Percentiles rank a stretch among this genome's conserved stretches.
These are phyloP conservation scores for Dolichotis patagonum DNA, from an alignment of 2,113 vertebrate genomes.

Conservation along the genomic window DNA sequence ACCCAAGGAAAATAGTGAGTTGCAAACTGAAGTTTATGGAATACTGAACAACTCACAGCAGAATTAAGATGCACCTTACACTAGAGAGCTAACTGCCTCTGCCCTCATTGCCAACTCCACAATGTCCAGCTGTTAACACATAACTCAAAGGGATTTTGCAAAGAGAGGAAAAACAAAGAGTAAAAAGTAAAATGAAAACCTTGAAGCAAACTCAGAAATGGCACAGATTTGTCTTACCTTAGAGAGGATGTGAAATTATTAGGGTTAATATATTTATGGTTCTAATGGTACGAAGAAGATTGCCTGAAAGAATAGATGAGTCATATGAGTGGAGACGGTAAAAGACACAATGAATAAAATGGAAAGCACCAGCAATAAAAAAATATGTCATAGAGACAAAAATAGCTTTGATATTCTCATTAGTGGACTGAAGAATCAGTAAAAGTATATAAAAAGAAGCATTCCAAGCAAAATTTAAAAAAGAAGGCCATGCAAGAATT, in stretches of 20 bases:
- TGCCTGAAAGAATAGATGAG: not conserved
- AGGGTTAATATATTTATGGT: not conserved
- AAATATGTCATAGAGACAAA: not conserved
- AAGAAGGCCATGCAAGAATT: not conserved
- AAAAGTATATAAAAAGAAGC: not conserved
- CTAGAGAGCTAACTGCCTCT: not conserved
- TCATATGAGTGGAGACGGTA: not conserved
- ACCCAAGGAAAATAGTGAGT: not conserved
- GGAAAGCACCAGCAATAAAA: not conserved
- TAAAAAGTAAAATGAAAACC: not conserved
- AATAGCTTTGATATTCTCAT: not conserved
- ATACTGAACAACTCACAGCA: not conserved
- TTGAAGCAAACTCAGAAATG: not conserved
- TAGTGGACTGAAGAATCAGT: not conserved
- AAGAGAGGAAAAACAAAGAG: not conserved
- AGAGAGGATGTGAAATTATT: not conserved
- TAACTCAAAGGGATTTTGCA: not conserved
- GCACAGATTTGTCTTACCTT: not conserved
- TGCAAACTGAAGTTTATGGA: no score
- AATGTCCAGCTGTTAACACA: not conserved
- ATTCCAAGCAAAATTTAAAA: not conserved
- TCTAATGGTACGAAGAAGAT: not conserved
- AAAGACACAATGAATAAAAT: not conserved
- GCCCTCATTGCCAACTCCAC: not conserved
- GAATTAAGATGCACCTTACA: not conserved